Conservation (phyloP, 2,797 vertebrate genomes). For the Aplochiton taeniatus region DNA sequence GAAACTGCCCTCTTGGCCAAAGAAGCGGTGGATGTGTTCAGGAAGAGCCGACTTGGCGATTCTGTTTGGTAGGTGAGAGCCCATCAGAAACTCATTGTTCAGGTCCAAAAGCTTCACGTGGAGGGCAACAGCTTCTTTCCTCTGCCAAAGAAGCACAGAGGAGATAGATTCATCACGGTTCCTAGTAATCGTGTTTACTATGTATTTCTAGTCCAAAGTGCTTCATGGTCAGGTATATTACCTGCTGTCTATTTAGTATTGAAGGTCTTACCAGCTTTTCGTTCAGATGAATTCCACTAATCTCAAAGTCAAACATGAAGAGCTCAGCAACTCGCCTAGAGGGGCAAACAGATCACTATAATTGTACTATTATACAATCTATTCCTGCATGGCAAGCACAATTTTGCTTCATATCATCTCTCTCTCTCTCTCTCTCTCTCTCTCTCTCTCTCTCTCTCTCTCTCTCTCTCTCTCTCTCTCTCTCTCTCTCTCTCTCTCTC, state of each 20-base stretch:
- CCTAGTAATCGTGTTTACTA: background rate
- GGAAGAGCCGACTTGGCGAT: conserved; percentile 85
- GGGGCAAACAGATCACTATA: conserved; percentile 29
- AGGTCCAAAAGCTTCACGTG: conserved; percentile 91
- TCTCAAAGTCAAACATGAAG: conserved; percentile 99
- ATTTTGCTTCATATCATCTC: too few relatives aligned
- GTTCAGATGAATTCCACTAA: conserved; percentile 97
- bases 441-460: too few relatives aligned
- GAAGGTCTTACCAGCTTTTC: conserved; percentile 84
- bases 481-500: too few relatives aligned
- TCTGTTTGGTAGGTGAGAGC: conserved; percentile 86
- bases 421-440: too few relatives aligned
- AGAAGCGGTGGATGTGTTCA: conserved; percentile 82
- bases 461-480: too few relatives aligned
- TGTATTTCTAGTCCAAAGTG: background rate
- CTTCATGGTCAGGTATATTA: background rate
- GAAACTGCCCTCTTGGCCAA: conserved; percentile 82
- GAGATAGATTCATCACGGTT: too few relatives aligned
- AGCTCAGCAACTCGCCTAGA: conserved; percentile 92
- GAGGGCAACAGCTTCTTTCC: conserved; percentile 87
- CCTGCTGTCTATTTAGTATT: background rate
- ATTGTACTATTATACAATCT: too few relatives aligned
- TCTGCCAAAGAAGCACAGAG: conserved; percentile 68
- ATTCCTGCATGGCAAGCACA: too few relatives aligned
- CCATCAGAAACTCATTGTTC: conserved; percentile 86